Evolutionary conservation across 2,797 vertebrate genomes (phyloP).

Genomic region (Eulemur coronatus): DNA sequence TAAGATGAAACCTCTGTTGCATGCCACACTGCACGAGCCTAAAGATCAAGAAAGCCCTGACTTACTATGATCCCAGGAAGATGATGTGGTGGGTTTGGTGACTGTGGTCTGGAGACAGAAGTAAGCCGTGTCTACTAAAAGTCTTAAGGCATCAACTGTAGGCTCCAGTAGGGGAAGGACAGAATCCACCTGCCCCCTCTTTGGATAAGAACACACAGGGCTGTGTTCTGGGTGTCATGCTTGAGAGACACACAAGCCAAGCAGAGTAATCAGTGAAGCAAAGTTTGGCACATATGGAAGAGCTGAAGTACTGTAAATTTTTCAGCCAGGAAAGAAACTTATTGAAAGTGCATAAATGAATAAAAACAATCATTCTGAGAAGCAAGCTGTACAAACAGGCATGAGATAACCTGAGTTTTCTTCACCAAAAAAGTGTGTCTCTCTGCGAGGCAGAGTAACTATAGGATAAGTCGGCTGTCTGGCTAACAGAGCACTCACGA

Average conservation of each 20-base stretch:
- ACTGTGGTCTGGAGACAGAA: not conserved
- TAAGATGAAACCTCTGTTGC: not conserved
- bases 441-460: not conserved
- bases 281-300: not conserved
- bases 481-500: not conserved
- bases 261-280: no score
- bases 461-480: not conserved
- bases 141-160: not conserved
- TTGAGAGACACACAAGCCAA: not conserved
- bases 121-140: not conserved
- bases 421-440: not conserved
- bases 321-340: not conserved
- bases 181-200: not conserved
- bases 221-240: not conserved
- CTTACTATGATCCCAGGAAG: not conserved
- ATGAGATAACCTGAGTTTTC: not conserved
- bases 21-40: accelerated
- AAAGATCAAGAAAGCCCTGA: not conserved
- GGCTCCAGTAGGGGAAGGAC: accelerated
- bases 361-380: not conserved
- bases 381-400: not conserved
- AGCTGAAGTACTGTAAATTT: not conserved
- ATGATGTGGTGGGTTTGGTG: not conserved
- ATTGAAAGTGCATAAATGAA: not conserved
- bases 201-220: not conserved